phyloP scores from a whole-genome alignment of 2,888 invertebrate species.

The Allygus modestus region DNA sequence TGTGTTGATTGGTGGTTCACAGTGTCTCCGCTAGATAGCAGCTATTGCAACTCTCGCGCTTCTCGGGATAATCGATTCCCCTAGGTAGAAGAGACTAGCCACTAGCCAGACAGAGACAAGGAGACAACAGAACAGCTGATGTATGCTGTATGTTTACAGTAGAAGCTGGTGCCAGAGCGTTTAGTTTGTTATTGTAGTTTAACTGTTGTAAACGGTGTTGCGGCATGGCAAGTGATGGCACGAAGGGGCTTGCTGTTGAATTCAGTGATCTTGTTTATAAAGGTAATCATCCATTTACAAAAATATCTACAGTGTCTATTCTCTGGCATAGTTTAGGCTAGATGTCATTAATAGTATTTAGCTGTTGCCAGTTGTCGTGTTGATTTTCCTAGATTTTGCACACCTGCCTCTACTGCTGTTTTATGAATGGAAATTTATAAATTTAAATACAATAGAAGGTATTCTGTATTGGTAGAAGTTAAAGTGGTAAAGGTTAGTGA shows the following conservation, averaged over 20 bases:
- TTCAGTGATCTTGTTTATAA: slow-evolving; percentile 35
- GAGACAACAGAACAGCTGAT: neutral
- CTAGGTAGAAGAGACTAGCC: neutral
- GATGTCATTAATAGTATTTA: too few relatives aligned
- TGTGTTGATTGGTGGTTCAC: too few relatives aligned
- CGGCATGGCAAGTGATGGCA: neutral
- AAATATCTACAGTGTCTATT: too few relatives aligned
- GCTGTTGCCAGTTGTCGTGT: too few relatives aligned
- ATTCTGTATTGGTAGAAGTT: too few relatives aligned
- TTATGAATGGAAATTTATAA: too few relatives aligned
- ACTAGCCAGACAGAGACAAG: neutral
- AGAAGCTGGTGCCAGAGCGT: neutral
- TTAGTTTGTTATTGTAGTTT: neutral
- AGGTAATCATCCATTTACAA: neutral
- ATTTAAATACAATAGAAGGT: too few relatives aligned
- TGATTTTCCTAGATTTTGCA: too few relatives aligned
- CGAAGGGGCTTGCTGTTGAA: slow-evolving; percentile 9
- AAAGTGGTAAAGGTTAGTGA: too few relatives aligned
- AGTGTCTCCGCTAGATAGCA: neutral
- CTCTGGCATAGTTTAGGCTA: too few relatives aligned
- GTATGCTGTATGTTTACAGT: neutral
- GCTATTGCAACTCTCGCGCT: neutral
- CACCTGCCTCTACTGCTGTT: too few relatives aligned
- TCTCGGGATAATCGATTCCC: neutral
- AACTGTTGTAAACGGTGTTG: neutral